Conservation (phyloP, 2,113 vertebrate species). For the Hemicordylus capensis region DNA sequence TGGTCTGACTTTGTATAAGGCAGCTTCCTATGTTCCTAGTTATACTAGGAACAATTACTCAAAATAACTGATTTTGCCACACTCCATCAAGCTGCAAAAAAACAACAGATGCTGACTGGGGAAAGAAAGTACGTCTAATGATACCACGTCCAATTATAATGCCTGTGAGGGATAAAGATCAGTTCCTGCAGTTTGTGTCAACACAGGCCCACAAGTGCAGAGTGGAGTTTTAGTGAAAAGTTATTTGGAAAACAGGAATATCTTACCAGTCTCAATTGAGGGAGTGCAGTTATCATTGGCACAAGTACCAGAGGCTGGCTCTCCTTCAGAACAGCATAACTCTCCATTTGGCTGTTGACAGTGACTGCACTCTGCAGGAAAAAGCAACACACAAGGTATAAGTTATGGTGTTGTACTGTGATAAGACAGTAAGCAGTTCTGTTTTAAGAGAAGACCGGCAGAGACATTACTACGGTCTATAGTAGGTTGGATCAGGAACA, state of each 20-base stretch:
- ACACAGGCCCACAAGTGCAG: too few relatives aligned
- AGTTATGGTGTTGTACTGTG: background rate
- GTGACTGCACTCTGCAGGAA: constrained; percentile 82
- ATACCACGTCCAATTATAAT: background rate
- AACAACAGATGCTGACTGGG: background rate
- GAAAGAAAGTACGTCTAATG: background rate
- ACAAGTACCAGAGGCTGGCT: constrained; percentile 66
- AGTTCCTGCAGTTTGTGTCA: too few relatives aligned
- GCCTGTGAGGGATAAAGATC: background rate
- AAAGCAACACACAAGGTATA: background rate
- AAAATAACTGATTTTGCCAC: background rate
- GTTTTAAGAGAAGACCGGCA: background rate
- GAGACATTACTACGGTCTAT: too few relatives aligned
- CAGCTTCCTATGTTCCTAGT: too few relatives aligned
- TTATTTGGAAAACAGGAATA: background rate
- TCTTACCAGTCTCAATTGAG: constrained; percentile 79
- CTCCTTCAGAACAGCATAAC: constrained; percentile 66
- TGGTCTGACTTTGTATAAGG: too few relatives aligned
- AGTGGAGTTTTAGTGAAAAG: background rate
- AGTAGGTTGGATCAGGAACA: too few relatives aligned
- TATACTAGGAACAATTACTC: background rate
- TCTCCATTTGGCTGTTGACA: constrained; percentile 77
- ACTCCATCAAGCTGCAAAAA: background rate
- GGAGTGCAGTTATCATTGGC: constrained; percentile 55
- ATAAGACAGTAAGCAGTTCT: background rate